These are phyloP conservation scores for Iguana delicatissima DNA, from an alignment of 2,797 vertebrate genomes.

Conservation along the genomic window DNA sequence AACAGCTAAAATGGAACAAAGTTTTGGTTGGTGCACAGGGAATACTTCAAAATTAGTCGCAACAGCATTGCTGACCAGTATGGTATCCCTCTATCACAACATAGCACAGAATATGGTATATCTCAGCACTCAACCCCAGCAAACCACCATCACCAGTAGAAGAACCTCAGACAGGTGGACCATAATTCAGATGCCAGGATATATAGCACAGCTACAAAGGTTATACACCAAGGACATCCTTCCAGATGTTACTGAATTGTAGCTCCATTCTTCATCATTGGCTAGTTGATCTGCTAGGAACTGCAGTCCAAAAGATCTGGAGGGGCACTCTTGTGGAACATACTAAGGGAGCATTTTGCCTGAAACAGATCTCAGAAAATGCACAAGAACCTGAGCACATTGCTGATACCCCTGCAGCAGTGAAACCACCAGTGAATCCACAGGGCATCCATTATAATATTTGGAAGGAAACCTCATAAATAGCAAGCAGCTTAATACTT, in stretches of 20 bases:
- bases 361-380: neutral
- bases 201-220: too few relatives aligned
- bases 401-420: neutral
- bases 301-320: too few relatives aligned
- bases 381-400: neutral
- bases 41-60: neutral
- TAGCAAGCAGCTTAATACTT: too few relatives aligned
- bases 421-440: too few relatives aligned
- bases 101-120: neutral
- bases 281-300: too few relatives aligned
- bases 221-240: too few relatives aligned
- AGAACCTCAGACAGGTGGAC: neutral
- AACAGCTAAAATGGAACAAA: neutral
- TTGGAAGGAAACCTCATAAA: too few relatives aligned
- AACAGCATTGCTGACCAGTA: too few relatives aligned
- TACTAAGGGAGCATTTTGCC: too few relatives aligned
- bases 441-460: too few relatives aligned
- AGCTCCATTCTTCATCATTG: neutral
- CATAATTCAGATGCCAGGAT: neutral
- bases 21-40: neutral
- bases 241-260: neutral
- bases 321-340: too few relatives aligned
- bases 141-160: neutral
- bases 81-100: neutral
- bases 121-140: neutral